A percentile compares a stretch with the other conserved stretches of the same genome.
phyloP scores from a whole-genome alignment of 2,888 invertebrate genomes.

The Caenorhabditis panamensis region DNA sequence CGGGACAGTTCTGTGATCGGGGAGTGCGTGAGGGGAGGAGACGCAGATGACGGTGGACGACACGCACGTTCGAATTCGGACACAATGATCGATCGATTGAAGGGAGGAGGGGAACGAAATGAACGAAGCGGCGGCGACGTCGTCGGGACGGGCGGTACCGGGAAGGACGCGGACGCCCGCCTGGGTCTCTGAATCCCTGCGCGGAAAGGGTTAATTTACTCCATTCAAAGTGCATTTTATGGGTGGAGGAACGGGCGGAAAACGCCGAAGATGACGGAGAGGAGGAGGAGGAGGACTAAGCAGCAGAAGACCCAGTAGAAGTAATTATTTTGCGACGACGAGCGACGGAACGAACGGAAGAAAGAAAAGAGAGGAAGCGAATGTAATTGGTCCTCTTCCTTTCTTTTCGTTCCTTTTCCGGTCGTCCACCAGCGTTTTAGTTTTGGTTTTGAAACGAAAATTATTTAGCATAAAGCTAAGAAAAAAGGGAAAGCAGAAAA shows the following conservation, averaged over 20 bases:
- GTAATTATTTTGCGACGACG: slow-evolving; percentile 59
- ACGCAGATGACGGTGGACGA: slow-evolving; percentile 21
- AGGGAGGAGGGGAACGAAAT: slow-evolving; percentile 9
- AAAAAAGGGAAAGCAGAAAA: background rate
- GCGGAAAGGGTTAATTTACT: slow-evolving; percentile 54
- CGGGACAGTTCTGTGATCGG: slow-evolving; percentile 38
- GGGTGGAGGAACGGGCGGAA: slow-evolving; percentile 37
- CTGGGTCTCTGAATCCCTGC: slow-evolving; percentile 4
- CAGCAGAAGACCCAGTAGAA: slow-evolving; percentile 11
- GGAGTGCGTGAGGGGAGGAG: slow-evolving; percentile 17
- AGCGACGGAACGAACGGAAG: slow-evolving; percentile 35
- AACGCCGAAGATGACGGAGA: too few species aligned
- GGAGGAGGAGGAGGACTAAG: background rate
- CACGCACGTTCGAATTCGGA: slow-evolving; percentile 53
- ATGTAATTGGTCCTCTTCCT: slow-evolving; percentile 32
- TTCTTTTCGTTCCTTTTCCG: slow-evolving; percentile 26
- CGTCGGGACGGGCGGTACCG: slow-evolving; percentile 15
- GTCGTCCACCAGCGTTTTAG: slow-evolving; percentile 20
- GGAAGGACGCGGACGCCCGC: background rate
- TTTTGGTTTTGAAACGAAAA: background rate
- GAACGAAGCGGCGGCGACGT: slow-evolving; percentile 10
- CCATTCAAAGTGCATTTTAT: slow-evolving; percentile 57
- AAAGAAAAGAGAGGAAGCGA: slow-evolving; percentile 3
- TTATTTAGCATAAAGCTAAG: slow-evolving; percentile 26
- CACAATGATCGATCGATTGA: slow-evolving; percentile 62